Conservation (phyloP, 2,797 vertebrate genomes). For the Acanthurus tractus region DNA sequence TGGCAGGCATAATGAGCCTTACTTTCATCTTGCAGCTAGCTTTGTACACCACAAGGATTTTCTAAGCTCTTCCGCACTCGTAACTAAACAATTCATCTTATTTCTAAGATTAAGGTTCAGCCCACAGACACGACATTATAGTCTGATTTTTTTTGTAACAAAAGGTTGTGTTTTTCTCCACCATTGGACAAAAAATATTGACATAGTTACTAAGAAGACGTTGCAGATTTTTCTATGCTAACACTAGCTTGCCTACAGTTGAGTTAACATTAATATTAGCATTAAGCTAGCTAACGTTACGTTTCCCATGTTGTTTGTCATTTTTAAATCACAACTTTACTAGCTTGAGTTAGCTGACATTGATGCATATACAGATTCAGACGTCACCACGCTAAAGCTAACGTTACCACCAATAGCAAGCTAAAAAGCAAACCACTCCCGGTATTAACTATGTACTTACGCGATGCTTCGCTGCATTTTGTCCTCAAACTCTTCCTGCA, state of each 20-base stretch:
- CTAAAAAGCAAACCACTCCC: not conserved
- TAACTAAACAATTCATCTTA: not conserved
- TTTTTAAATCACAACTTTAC: not conserved
- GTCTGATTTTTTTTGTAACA: not conserved
- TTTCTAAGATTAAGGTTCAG: too few species aligned
- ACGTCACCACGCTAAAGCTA: not conserved
- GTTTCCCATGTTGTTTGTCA: rapidly evolving
- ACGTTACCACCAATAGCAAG: not conserved
- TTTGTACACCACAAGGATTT: too few species aligned
- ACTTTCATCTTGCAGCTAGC: not conserved
- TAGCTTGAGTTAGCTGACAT: not conserved
- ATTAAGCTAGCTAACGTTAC: not conserved
- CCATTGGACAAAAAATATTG: not conserved
- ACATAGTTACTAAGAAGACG: not conserved
- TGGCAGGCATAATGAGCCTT: not conserved
- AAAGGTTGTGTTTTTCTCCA: not conserved
- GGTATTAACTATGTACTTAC: conserved; percentile 68
- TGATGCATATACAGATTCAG: too few species aligned
- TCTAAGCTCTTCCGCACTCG: not conserved
- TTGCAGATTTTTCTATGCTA: not conserved
- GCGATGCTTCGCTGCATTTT: conserved; percentile 88
- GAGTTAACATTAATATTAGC: not conserved
- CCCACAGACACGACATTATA: not conserved
- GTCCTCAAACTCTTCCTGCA: conserved; percentile 3
- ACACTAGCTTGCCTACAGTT: not conserved